These are phyloP conservation scores for Hedychridium roseum DNA, from an alignment of 2,888 invertebrate genomes.

Conservation along the genomic window DNA sequence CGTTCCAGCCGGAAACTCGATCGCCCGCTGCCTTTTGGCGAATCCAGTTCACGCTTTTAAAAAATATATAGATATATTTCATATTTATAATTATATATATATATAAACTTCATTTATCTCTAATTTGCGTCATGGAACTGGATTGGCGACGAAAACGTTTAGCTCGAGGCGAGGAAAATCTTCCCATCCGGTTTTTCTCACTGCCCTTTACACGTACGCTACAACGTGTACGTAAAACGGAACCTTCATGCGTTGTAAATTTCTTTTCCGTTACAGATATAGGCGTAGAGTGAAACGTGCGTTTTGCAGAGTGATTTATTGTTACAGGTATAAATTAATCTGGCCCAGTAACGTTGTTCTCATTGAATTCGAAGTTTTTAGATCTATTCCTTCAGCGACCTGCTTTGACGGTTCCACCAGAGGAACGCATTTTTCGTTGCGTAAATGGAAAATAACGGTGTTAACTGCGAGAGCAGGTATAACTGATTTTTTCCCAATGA, in stretches of 20 bases:
- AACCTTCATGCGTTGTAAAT: constrained; percentile 27
- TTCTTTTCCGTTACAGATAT: constrained; percentile 33
- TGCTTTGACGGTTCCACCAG: no score
- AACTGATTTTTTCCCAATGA: no score
- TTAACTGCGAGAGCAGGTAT: no score
- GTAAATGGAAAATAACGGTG: no score
- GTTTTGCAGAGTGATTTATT: constrained; percentile 32
- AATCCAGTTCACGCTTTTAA: constrained; percentile 51
- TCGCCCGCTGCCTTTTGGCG: constrained; percentile 36
- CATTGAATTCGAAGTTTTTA: no score
- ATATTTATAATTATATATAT: constrained; percentile 44
- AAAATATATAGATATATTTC: constrained; percentile 33
- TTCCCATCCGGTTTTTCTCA: constrained; percentile 12
- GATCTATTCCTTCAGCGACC: no score
- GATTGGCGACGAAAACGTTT: constrained; percentile 43
- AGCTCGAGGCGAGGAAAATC: constrained; percentile 15
- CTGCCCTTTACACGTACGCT: constrained; percentile 43
- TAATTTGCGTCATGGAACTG: constrained; percentile 48
- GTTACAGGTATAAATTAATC: constrained; percentile 28
- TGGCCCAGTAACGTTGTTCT: constrained; percentile 26
- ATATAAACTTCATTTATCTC: constrained; percentile 31
- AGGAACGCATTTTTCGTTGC: no score
- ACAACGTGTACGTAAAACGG: constrained; percentile 49
- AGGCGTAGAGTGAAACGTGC: no score
- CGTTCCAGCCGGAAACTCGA: constrained; percentile 42